These are phyloP conservation scores for Timema podura DNA, from an alignment of 2,888 invertebrate species.

Conservation along the genomic window DNA sequence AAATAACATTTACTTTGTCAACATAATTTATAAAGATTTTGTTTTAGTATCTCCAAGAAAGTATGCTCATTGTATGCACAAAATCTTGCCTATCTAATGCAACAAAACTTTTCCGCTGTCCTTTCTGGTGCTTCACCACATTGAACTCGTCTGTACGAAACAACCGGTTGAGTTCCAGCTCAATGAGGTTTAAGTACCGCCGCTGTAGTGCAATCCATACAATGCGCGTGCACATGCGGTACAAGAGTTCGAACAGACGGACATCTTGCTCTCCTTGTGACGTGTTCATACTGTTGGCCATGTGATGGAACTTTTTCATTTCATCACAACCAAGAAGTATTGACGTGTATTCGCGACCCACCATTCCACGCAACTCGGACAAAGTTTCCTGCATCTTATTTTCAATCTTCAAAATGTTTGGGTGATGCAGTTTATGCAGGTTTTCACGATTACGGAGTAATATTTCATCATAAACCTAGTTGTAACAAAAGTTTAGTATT, in stretches of 20 bases:
- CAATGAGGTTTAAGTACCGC: background rate
- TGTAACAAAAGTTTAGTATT: too few species aligned
- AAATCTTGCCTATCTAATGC: too few species aligned
- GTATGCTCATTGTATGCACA: too few species aligned
- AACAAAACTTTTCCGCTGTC: too few species aligned
- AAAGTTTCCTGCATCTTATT: background rate
- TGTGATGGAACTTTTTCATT: background rate
- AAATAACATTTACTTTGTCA: too few species aligned
- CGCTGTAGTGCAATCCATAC: conserved; percentile 4
- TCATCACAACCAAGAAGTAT: background rate
- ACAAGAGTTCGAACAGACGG: conserved; percentile 1
- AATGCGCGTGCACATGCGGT: background rate
- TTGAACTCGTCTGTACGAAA: background rate
- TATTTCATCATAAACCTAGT: conserved; percentile 2
- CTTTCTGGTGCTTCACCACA: too few species aligned
- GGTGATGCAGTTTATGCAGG: too few species aligned
- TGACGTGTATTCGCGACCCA: background rate
- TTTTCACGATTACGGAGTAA: too few species aligned
- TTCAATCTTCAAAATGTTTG: background rate
- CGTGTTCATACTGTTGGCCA: background rate
- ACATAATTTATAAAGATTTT: too few species aligned
- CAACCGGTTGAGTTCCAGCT: background rate
- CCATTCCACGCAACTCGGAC: conserved; percentile 1
- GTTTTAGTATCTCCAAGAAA: too few species aligned
- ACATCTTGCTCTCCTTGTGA: background rate